Evolutionary conservation across 2,888 invertebrate species (phyloP), one percentile per base, ranked within the genome.

Genomic region (Hypolimnas misippus): DNA sequence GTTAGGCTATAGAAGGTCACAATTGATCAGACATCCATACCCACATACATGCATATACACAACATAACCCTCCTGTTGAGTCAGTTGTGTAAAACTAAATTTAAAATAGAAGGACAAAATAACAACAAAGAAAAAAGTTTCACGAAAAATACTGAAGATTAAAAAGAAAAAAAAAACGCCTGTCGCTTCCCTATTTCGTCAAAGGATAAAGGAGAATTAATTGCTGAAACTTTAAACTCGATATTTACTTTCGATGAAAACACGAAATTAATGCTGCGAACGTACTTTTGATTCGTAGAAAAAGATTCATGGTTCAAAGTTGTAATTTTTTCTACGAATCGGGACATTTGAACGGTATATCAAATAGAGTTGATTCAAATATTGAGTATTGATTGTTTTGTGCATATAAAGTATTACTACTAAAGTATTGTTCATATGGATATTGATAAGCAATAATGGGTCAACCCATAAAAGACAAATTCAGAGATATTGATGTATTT

Each of bases 231-330:
- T 46, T 46, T 21, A 46, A 46, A 46, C 44, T 46, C 44, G 44
- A 46, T 46, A 46, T 46, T 46, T 46, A 46, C n/a, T 46, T 21
- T 21, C 21, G 19, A 46, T n/a, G n/a, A 46, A 46, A 46, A 46
- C 44, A 46, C 21, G 21, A 46, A 46, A 46, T 10, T 46, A 19
- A 46, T 21, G 19, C 21, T 12, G 12, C 12, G 19, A 17, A 3
- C 2, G 12, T 10, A 46, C 19, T 46, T 46, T 46, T 21, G 12
- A n/a, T 4, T 19, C 10, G 21, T 19, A n/a, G 4, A 4, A 46
- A 21, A 46, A 46, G 12, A 46, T 10, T 17, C 10, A 3, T n/a
- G 5, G 21, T 17, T 17, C 7, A 5, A 46, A 21, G 17, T 25
- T 25, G 25, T 25, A 5, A 25, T 25, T 25, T 25, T 25, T 25